Conservation (phyloP, 2,113 vertebrate species). For the Protobothrops flavoviridis region DNA sequence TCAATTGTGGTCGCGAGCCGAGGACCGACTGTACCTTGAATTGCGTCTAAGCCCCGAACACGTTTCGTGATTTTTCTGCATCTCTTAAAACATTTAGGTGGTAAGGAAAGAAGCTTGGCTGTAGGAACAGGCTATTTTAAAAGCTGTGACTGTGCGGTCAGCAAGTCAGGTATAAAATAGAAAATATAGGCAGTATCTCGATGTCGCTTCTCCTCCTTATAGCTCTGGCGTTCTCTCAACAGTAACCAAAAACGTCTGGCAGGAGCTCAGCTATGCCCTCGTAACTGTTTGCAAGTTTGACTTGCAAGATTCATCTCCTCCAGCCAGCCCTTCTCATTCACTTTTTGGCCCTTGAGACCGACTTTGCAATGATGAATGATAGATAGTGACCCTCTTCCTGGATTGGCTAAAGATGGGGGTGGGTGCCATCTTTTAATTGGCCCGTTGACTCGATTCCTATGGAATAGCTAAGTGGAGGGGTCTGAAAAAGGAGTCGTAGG, state of each 20-base stretch:
- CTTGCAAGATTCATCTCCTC: fast-evolving
- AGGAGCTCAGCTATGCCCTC: conserved; percentile 38
- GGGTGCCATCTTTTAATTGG: background rate
- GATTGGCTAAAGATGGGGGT: background rate
- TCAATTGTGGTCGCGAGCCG: too few species aligned
- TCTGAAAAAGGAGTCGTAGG: fast-evolving
- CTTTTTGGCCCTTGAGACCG: background rate
- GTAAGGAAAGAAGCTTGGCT: background rate
- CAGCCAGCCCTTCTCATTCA: background rate
- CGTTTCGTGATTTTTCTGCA: background rate
- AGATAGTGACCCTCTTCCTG: background rate
- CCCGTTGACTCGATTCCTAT: conserved; percentile 2
- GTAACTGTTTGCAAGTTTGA: background rate
- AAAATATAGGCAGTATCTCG: background rate
- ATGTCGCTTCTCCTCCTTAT: conserved; percentile 17
- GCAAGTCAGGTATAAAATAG: background rate
- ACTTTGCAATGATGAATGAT: background rate
- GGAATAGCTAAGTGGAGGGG: background rate
- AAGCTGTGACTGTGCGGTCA: background rate
- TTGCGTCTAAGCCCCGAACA: background rate
- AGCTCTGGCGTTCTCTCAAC: conserved; percentile 29
- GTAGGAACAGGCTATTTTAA: background rate
- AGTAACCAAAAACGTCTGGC: conserved; percentile 36
- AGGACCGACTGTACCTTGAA: too few species aligned
- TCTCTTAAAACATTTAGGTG: background rate